Percentiles rank a stretch among this genome's conserved stretches.
Evolutionary conservation across 2,888 invertebrate genomes (phyloP).

Genomic region (Diadegma fenestrale): DNA sequence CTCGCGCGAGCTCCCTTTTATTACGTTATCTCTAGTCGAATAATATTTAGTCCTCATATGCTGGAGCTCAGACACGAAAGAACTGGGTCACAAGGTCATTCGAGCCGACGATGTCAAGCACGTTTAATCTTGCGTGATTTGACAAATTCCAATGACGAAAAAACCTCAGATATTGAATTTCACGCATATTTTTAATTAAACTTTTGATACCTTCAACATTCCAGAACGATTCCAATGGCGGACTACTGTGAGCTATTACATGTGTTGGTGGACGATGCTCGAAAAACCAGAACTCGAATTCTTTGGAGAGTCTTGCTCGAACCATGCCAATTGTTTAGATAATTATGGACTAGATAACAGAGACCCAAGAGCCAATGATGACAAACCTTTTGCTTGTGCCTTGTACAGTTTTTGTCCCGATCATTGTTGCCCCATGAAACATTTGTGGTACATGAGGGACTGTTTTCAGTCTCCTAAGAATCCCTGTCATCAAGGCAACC

Average conservation of each 20-base stretch:
- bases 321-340: conserved; percentile 87
- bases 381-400: conserved; percentile 87
- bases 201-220: background rate
- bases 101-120: background rate
- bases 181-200: background rate
- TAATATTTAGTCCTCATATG: background rate
- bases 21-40: conserved; percentile 11
- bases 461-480: conserved; percentile 85
- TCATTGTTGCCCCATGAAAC: conserved; percentile 87
- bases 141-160: background rate
- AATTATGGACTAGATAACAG: conserved; percentile 84
- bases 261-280: conserved; percentile 89
- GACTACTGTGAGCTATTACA: conserved; percentile 88
- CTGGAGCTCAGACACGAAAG: background rate
- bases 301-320: conserved; percentile 87
- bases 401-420: conserved; percentile 89
- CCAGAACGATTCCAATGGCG: conserved; percentile 88
- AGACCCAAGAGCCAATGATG: conserved; percentile 87
- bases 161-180: background rate
- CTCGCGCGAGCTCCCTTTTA: background rate
- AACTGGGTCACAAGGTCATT: background rate
- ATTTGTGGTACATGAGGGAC: conserved; percentile 82
- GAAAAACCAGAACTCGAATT: conserved; percentile 85
- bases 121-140: background rate
- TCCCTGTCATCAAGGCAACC: conserved; percentile 86